Evolutionary conservation across 2,888 invertebrate species (phyloP).

Genomic region (Autographa pulchrina): DNA sequence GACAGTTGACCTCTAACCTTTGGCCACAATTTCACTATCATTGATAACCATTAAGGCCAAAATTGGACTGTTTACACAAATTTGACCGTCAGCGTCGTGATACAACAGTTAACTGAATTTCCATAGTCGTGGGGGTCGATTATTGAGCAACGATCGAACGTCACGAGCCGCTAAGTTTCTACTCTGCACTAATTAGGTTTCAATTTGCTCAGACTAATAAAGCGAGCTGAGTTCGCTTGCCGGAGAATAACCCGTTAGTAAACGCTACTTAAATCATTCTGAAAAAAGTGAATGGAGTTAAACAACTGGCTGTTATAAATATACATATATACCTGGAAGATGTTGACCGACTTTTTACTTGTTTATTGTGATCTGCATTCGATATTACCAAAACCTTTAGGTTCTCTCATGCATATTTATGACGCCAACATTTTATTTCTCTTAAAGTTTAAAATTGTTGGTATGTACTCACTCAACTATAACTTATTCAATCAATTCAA

Average conservation of each 20-base stretch:
- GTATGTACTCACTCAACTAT: constrained; percentile 2
- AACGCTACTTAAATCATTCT: constrained; percentile 36
- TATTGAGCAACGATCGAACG: constrained; percentile 69
- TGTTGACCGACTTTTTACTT: constrained; percentile 29
- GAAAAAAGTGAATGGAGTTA: constrained; percentile 45
- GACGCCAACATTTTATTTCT: constrained; percentile 24
- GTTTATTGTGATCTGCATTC: constrained; percentile 35
- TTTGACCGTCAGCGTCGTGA: constrained; percentile 72
- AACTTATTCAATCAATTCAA: neutral
- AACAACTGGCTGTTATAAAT: constrained; percentile 37
- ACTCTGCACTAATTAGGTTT: constrained; percentile 67
- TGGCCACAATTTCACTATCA: constrained; percentile 70
- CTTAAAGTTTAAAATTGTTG: constrained; percentile 19
- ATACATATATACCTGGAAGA: constrained; percentile 36
- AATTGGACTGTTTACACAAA: constrained; percentile 74
- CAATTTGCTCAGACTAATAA: constrained; percentile 64
- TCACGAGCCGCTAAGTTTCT: constrained; percentile 70
- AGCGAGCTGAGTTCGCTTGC: constrained; percentile 50
- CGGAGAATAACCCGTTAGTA: constrained; percentile 44
- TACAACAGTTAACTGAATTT: constrained; percentile 75
- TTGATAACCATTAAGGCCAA: constrained; percentile 70
- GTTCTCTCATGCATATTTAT: constrained; percentile 22
- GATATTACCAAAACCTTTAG: constrained; percentile 29
- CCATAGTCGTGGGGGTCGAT: constrained; percentile 78
- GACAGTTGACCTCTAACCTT: constrained; percentile 63